Evolutionary conservation across 2,113 vertebrate genomes (phyloP), one percentile per base, ranked within the genome.

Genomic region (Xenopus laevis): DNA sequence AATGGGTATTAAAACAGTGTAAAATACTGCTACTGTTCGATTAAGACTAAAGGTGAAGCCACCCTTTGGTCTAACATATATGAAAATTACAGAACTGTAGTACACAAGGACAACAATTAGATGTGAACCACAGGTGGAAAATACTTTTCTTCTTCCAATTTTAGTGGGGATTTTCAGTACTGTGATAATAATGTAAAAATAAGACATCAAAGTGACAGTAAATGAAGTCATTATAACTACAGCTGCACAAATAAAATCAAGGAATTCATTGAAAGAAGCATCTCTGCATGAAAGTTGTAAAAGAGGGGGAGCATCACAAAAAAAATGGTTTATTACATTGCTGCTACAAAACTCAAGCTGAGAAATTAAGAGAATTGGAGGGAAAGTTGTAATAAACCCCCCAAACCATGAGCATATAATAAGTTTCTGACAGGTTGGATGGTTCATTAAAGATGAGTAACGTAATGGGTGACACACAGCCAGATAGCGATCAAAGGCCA

Each of bases 401-500:
- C 74, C 80, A 20, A 84, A 21, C 55, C 75, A 79, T 8, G 21
- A 13, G 63, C 71, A 63, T 58, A 33, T 20, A 13, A 27, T 66
- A 1, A 74, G 30, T 18, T 23, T 10, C 45, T 27, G 6, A 27
- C 44, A 74, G 23, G 65, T 3, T 3, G 0, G 3, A 30, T n/a
- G 21, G 1, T 53, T 55, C 65, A 78, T 68, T 10, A 80, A 57
- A 6, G 50, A 15, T 2, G 61, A 15, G 50, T 77, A 80, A 17
- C 21, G 68, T 10, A 81, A 21, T 33, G 75, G 75, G n/a, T 20
- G 33, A 11, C 73, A 79, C 18, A 79, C 67, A n/a, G 18, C 66
- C 27, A 78, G 17, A 68, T 13, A 87, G 65, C 27, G 82, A 81
- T 40, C 58, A 61, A 44, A 7, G 80, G 74, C 83, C 86, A 85